Evolutionary conservation across 2,888 invertebrate species (phyloP).

Genomic region (Campopleginae sp.): DNA sequence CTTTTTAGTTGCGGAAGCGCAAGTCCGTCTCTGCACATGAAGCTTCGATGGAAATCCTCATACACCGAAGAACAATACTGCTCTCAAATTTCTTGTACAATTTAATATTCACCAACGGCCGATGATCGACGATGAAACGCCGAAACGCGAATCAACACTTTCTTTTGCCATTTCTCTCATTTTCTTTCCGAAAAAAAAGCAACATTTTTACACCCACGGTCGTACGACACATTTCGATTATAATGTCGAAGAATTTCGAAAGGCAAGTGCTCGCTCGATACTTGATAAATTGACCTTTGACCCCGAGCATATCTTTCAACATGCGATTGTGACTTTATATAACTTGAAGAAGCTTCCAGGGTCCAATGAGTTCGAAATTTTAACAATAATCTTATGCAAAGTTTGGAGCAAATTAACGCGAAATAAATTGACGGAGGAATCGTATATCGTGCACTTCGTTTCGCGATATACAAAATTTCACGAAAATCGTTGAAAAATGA

Average conservation of each 20-base stretch:
- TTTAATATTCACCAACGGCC: neutral
- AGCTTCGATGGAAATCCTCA: neutral
- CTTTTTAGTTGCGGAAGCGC: neutral
- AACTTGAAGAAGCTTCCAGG: no score
- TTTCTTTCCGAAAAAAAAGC: neutral
- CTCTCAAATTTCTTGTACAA: neutral
- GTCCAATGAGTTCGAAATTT: no score
- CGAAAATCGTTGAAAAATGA: no score
- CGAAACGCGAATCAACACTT: neutral
- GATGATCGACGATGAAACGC: neutral
- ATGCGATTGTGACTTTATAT: no score
- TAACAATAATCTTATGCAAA: no score
- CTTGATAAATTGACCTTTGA: neutral
- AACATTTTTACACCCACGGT: neutral
- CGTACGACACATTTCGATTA: neutral
- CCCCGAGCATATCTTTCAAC: no score
- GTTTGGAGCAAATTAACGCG: no score
- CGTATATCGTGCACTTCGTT: no score
- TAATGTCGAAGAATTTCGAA: constrained; percentile 4
- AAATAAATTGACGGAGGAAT: no score
- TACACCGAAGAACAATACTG: neutral
- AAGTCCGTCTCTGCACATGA: neutral
- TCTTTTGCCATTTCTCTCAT: neutral
- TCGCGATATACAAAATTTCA: no score
- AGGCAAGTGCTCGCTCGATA: neutral